Base-by-base conservation (phyloP, 2,888 invertebrate species). In the Thyatira batis region DNA sequence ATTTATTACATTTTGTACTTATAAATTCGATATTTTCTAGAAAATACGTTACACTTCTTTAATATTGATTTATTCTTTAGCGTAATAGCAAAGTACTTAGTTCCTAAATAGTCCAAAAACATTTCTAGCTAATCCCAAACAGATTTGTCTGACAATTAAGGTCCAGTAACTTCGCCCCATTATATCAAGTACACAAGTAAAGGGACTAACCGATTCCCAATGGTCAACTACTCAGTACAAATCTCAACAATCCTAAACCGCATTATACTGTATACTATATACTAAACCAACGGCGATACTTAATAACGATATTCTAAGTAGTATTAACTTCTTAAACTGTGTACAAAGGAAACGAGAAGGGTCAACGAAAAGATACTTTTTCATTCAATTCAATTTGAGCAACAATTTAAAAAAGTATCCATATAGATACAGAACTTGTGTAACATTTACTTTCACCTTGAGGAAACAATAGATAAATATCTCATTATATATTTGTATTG, bases 251-350 rank as follows among this genome's bases (percentile, higher is more conserved):
- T 67, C 63, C 52, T 54, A 66, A 62, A 62, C 61, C 64, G 52
- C 63, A 65, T 54, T 48, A 33, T 54, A 57, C 54, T 17, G n/a
- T 39, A 51, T 65, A 59, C 50, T 45, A 54, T 58, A 57, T 52
- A 63, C 58, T 49, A 62, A 53, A 50, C 61, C 60, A 52, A 53
- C 58, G 54, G 65, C 65, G 71, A 68, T 68, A 61, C 68, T 63
- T 71, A 68, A 69, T 72, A 59, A 67, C 64, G 67, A 71, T 72
- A 73, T 71, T 75, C 75, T 80, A 76, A 80, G 69, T 64, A 54
- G 69, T 76, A 85, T 87, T 86, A 84, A 57, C 85, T 86, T 86
- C 69, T 83, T 78, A 86, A 85, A 87, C 69, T 75, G 69, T 57
- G 58, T 63, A 79, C 82, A 80, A 83, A 78, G 66, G 71, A 57